Base-by-base conservation (phyloP, 1,140 invertebrate genomes). In the Scylla paramamosain region DNA sequence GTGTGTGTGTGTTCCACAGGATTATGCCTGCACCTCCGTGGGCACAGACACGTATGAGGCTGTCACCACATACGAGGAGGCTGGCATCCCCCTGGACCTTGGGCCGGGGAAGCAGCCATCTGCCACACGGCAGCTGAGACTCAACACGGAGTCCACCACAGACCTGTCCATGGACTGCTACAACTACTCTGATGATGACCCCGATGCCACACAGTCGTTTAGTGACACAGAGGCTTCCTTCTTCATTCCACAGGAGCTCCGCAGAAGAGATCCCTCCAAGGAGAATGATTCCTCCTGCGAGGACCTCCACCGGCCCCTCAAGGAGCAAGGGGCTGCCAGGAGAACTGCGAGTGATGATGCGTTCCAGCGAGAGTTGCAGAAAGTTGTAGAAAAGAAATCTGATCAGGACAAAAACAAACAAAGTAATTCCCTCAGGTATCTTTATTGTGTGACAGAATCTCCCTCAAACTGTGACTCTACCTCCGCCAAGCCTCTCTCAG, bases 201-300 rank as follows among this genome's bases (percentile, higher is more conserved):
- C 86, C 29, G 94, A 95, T 28, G 77, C 52, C 31, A 95, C 94
- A 4, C 94, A 95, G 48, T 95, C 94, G 0, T 95, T 91, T 52
- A 95, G 94, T n/a, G 94, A 95, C 91, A 95, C 94, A 0, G 94
- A 95, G 82, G 94, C 94, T 12, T 95, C 94, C 29, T 95, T 95
- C 84, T 95, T 95, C 84, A 95, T 95, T 29, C 94, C 94, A 10
- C 46, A 31, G 6, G 46, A 95, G 29, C 31, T 46, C 31, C 45
- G 32, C 4, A 28, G 90, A 59, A 28, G n/a, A 83, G 48, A 48
- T 31, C 29, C 92, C 20, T 28, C n/a, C 39, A 95, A 92, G 32
- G 91, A 88, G 2, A 59, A 87, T 29, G 31, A 31, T 31, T 88
- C 91, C 4, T 45, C 77, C 29, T 88, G 52, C 14, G 83, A 93